These are phyloP conservation scores for Circaetus cinerascens DNA, from an alignment of 2,113 vertebrate genomes.

Conservation along the genomic window DNA sequence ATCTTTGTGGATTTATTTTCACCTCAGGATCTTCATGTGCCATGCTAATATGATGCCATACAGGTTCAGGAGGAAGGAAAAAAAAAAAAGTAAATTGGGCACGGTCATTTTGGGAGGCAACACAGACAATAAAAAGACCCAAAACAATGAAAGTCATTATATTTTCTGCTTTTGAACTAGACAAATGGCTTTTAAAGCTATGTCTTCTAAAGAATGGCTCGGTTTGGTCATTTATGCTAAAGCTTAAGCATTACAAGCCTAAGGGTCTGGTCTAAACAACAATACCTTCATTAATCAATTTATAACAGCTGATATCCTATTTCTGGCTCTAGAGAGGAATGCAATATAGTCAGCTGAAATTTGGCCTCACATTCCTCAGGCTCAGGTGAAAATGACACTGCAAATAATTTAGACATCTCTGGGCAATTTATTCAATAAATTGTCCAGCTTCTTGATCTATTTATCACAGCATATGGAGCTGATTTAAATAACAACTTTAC, in stretches of 20 bases:
- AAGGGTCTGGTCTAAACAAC: constrained; percentile 38
- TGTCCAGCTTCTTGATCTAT: neutral
- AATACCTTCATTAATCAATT: constrained; percentile 50
- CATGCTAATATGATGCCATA: neutral
- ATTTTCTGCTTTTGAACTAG: constrained; percentile 26
- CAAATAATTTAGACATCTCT: constrained; percentile 22
- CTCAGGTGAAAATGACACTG: constrained; percentile 12
- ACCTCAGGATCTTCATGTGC: constrained; percentile 47
- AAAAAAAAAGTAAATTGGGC: neutral
- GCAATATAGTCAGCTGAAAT: constrained; percentile 27
- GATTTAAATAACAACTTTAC: constrained; percentile 35
- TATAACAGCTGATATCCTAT: constrained; percentile 24
- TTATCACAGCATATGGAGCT: neutral
- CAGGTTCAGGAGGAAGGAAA: neutral
- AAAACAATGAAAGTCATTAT: neutral
- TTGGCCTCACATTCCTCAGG: neutral
- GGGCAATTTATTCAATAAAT: constrained; percentile 19
- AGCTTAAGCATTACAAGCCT: constrained; percentile 25
- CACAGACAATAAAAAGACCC: neutral
- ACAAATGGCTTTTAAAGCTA: constrained; percentile 21
- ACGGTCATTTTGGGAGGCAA: neutral
- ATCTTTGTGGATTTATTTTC: constrained; percentile 52
- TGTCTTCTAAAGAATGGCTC: neutral
- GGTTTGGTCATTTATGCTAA: constrained; percentile 10
- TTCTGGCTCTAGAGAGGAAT: constrained; percentile 32